Percentiles rank a stretch among this genome's conserved stretches.
These are phyloP conservation scores for Drosophila guanche DNA, from an alignment of 1,140 invertebrate species.

Conservation along the genomic window DNA sequence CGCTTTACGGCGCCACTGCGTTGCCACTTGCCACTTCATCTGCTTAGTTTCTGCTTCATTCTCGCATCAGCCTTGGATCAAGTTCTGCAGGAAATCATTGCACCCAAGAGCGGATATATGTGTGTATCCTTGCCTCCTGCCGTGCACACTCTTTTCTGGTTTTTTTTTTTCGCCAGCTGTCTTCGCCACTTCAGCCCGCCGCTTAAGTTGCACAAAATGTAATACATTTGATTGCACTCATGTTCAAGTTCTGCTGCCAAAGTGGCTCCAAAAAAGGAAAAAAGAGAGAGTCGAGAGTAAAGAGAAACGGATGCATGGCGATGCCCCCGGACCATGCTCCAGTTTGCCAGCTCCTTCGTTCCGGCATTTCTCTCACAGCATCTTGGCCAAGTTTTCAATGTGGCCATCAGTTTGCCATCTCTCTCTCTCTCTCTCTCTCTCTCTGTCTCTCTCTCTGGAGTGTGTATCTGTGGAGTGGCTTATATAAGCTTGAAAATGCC, in stretches of 20 bases:
- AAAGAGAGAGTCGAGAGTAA: conserved; percentile 41
- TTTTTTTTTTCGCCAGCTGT: conserved; percentile 48
- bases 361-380: neutral
- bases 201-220: conserved; percentile 80
- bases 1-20: conserved; percentile 50
- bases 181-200: conserved; percentile 67
- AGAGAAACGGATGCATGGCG: conserved; percentile 51
- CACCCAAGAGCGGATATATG: conserved; percentile 67
- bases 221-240: conserved; percentile 81
- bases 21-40: conserved; percentile 40
- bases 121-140: conserved; percentile 14
- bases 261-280: conserved; percentile 48
- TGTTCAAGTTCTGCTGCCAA: conserved; percentile 78
- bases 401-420: conserved; percentile 38
- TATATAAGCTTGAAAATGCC: conserved; percentile 69
- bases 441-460: conserved; percentile 10
- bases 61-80: conserved; percentile 54
- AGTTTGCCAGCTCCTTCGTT: neutral
- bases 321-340: conserved; percentile 8
- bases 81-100: conserved; percentile 72
- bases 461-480: conserved; percentile 23
- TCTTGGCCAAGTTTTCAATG: conserved; percentile 31
- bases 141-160: neutral
- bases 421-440: conserved; percentile 13
- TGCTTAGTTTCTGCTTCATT: conserved; percentile 62